phyloP scores from a whole-genome alignment of 2,797 vertebrate genomes.

The Eurystomus glaucurus region DNA sequence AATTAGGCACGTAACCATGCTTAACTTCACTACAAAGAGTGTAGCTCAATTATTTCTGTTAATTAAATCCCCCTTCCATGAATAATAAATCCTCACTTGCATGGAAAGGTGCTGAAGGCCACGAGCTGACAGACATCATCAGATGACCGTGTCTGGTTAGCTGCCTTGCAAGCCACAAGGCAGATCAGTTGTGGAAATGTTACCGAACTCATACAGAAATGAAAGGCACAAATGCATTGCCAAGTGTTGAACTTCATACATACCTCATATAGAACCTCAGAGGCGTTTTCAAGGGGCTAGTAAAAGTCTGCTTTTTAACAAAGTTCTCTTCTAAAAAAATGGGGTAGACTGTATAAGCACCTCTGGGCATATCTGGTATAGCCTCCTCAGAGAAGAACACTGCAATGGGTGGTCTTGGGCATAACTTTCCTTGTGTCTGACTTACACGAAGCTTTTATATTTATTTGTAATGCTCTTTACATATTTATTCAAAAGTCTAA shows the following conservation, averaged over 20 bases:
- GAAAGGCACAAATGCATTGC: neutral
- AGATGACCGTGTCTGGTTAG: neutral
- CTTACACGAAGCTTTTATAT: conserved; percentile 14
- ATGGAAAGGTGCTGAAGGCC: neutral
- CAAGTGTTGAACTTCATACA: rapidly evolving
- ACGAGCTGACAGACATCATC: neutral
- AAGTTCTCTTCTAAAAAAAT: neutral
- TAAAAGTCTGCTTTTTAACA: neutral
- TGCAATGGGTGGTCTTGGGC: conserved; percentile 43
- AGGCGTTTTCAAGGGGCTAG: neutral
- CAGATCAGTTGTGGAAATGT: neutral
- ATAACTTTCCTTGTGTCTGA: neutral
- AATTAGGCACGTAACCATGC: neutral
- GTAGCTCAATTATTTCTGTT: conserved; percentile 3
- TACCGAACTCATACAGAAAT: neutral
- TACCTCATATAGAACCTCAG: neutral
- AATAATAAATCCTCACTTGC: neutral
- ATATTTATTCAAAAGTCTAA: conserved; percentile 67
- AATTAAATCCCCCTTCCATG: neutral
- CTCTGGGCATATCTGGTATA: neutral
- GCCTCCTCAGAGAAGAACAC: neutral
- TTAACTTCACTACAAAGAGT: neutral
- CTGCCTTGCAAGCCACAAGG: neutral
- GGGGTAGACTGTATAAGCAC: neutral
- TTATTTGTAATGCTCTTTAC: conserved; percentile 51